Evolutionary conservation across 92 coral and sea anemone genomes (phyloP), one percentile per base, ranked within the genome.

Genomic region (Virgularia gustaviana): DNA sequence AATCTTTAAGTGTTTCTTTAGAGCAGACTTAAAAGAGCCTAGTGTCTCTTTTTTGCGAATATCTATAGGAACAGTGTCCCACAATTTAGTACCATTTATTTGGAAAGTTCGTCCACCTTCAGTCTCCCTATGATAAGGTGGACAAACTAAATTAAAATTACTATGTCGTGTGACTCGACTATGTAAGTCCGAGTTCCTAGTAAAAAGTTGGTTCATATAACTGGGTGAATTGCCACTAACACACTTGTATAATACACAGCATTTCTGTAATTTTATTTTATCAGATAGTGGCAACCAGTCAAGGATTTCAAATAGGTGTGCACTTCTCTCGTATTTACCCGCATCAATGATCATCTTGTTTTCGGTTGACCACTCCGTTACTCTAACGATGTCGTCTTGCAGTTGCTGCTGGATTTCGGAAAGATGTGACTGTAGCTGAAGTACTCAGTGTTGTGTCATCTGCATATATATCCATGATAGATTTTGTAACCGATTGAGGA

Each of bases 331-430:
- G 49, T 72, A 32, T 10, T 63, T 62, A 9, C 39, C 1, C 31
- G 60, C 35, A 63, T 76, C 63, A 27, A 76, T 10, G 16, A 71
- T 36, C 77, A 71, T 53, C 24, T 51, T 47, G 42, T 53, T 71
- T 38, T 52, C 42, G 3, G 3, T 36, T 2, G 77, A 31, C 77
- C 77, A 71, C 36, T 71, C 64, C 22, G 30, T 22, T 22, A 52
- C 30, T 22, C 58, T 15, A 22, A 22, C 58, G 28, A 52, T 22
- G 58, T 52, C 58, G 30, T 52, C 30, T 41, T 70, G 76, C 12
- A 52, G 43, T 6, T 35, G 30, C 39, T 9, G 28, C 16, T 52
- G 58, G 28, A 52, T 22, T 12, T 6, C 58, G 8, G 30, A 7
- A 4, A 16, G 5, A 22, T 12, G 31, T 22, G 31, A 9, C 22